These are phyloP conservation scores for Agapostemon virescens DNA, from an alignment of 2,888 invertebrate genomes.

Conservation along the genomic window DNA sequence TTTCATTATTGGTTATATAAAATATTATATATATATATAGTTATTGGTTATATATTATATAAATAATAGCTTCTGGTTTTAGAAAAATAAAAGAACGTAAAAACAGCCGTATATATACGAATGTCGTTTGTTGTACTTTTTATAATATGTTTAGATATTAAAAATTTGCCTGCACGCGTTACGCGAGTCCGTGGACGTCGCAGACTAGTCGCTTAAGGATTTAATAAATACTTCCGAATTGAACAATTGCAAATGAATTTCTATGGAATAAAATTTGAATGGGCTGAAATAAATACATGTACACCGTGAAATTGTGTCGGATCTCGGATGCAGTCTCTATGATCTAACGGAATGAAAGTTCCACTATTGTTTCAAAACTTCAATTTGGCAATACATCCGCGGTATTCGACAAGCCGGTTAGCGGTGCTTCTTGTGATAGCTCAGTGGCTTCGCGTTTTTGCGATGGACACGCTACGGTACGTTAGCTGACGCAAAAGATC, in stretches of 20 bases:
- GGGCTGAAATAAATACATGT: not conserved
- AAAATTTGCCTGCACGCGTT: too few relatives aligned
- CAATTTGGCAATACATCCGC: conserved; percentile 11
- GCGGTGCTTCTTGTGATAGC: conserved; percentile 38
- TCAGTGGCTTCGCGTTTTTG: conserved; percentile 52
- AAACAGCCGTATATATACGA: not conserved
- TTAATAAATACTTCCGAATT: not conserved
- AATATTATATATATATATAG: too few relatives aligned
- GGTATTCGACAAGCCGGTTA: conserved; percentile 3
- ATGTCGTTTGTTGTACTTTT: not conserved
- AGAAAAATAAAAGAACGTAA: not conserved
- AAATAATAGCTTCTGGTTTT: not conserved
- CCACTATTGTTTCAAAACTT: conserved; percentile 4
- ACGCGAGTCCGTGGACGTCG: too few relatives aligned
- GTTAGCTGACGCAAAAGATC: conserved; percentile 50
- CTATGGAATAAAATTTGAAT: not conserved
- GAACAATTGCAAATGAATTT: not conserved
- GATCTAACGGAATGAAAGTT: not conserved
- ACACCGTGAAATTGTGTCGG: not conserved
- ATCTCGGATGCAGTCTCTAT: not conserved
- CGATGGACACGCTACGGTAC: conserved; percentile 30
- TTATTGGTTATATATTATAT: too few relatives aligned
- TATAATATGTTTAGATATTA: not conserved
- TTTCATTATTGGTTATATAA: not conserved
- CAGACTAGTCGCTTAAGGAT: too few relatives aligned